Base-by-base conservation (phyloP, 2,888 invertebrate species). In the Liodrosophila aerea region DNA sequence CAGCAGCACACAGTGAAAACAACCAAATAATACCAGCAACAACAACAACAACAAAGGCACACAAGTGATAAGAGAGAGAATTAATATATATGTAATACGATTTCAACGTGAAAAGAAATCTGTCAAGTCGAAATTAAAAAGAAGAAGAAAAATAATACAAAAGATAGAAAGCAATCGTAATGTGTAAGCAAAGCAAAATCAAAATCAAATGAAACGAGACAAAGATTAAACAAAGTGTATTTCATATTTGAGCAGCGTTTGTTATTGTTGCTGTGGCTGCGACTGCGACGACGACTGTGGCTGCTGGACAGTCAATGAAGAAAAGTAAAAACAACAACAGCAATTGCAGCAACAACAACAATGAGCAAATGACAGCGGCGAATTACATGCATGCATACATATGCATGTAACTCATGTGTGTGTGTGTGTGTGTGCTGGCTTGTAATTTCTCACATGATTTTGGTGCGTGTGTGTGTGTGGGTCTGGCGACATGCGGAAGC, bases 121-220 rank as follows among this genome's bases (percentile, higher is more conserved):
- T 47, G 47, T 52, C 33, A 45, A 58, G 22, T 36, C 27, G 45
- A 43, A 11, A 36, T 4, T 30, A 47, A 56, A 60, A 61, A 69
- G 39, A 69, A 41, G 58, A 57, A 64, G 51, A 51, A 36, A 62
- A 56, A 60, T 54, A 51, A 51, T 41, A 68, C 43, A 65, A 56
- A 57, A 65, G 58, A 80, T 64, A 75, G 76, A 83, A 83, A 80
- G 76, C 66, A 66, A 75, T 58, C 73, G 83, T 67, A 78, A 76
- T 63, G 62, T 77, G 76, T 82, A 82, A 75, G 71, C 82, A 69
- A 52, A 51, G 58, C n/a, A n/a, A n/a, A n/a, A n/a, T 18, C 40
- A 62, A 39, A 34, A 59, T 49, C 36, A 36, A 51, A 58, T 63
- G 31, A 60, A 81, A 45, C 52, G 45, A 45, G 54, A 53, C 60